phyloP scores from a whole-genome alignment of 2,888 invertebrate species.

The Oeneis ivallda region DNA sequence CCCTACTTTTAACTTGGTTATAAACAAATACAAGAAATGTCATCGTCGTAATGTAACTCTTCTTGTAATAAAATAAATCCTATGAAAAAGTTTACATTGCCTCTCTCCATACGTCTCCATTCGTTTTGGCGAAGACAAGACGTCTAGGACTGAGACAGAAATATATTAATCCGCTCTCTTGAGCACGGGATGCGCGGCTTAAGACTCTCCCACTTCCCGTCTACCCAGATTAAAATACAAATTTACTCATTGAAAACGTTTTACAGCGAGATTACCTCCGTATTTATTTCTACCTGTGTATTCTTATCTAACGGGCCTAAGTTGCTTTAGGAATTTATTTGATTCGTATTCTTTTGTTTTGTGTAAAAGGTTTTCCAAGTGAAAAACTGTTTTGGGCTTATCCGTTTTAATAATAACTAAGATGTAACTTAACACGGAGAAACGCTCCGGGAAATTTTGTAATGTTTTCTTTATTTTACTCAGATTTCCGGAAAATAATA shows the following conservation, averaged over 20 bases:
- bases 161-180: slow-evolving; percentile 35
- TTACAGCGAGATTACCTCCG: slow-evolving; percentile 58
- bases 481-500: too few species aligned
- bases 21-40: not conserved
- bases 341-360: slow-evolving; percentile 24
- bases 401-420: slow-evolving; percentile 4
- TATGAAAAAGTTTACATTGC: slow-evolving; percentile 13
- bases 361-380: slow-evolving; percentile 19
- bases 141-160: slow-evolving; percentile 19
- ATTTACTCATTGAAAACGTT: slow-evolving; percentile 67
- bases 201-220: slow-evolving; percentile 43
- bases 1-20: too few species aligned
- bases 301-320: slow-evolving; percentile 33
- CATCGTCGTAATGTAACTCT: not conserved
- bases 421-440: not conserved
- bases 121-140: not conserved
- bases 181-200: slow-evolving; percentile 40
- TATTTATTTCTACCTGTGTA: slow-evolving; percentile 54
- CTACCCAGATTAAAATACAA: slow-evolving; percentile 67
- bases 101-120: slow-evolving; percentile 6
- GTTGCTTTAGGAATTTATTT: slow-evolving; percentile 35
- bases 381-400: slow-evolving; percentile 14
- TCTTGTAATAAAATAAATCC: not conserved
- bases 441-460: not conserved
- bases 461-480: too few species aligned